Percentiles rank a stretch among this genome's conserved stretches.
Evolutionary conservation across 2,888 invertebrate species (phyloP).

Genomic region (Trichogramma dendrolimi): DNA sequence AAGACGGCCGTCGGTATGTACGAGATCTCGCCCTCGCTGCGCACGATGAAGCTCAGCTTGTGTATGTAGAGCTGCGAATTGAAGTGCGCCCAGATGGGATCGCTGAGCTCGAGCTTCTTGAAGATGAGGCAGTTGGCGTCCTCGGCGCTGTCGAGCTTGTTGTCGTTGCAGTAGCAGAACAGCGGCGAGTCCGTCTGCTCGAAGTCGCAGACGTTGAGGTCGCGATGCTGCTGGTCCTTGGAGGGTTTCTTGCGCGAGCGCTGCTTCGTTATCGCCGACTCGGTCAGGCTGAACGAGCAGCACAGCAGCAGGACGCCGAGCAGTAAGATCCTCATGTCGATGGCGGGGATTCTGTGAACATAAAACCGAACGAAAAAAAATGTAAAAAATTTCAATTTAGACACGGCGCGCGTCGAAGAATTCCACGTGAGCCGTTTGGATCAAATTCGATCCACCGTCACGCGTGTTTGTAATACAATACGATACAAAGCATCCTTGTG

Average conservation of each 20-base stretch:
- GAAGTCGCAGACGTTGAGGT: slow-evolving; percentile 59
- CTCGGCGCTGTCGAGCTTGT: slow-evolving; percentile 55
- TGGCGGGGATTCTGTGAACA: slow-evolving; percentile 25
- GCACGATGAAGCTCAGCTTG: slow-evolving; percentile 69
- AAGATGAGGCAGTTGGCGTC: slow-evolving; percentile 77
- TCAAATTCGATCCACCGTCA: no score
- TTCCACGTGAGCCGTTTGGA: no score
- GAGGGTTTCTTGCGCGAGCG: slow-evolving; percentile 37
- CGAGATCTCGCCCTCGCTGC: slow-evolving; percentile 65
- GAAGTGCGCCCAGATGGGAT: slow-evolving; percentile 72
- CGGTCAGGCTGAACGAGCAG: slow-evolving; percentile 17
- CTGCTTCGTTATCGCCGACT: slow-evolving; percentile 32
- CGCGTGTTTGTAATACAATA: no score
- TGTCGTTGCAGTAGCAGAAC: slow-evolving; percentile 61
- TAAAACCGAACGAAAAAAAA: background rate
- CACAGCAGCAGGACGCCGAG: slow-evolving; percentile 26
- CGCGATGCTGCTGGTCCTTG: slow-evolving; percentile 29
- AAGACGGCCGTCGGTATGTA: slow-evolving; percentile 71
- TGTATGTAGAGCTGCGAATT: slow-evolving; percentile 67
- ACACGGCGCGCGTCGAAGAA: no score
- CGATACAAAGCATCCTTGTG: no score
- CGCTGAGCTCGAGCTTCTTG: slow-evolving; percentile 63
- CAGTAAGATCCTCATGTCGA: slow-evolving; percentile 17
- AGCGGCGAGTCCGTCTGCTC: slow-evolving; percentile 58
- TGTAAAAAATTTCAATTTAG: background rate